phyloP scores from a whole-genome alignment of 1,140 invertebrate species.

The Bacillus rossius region DNA sequence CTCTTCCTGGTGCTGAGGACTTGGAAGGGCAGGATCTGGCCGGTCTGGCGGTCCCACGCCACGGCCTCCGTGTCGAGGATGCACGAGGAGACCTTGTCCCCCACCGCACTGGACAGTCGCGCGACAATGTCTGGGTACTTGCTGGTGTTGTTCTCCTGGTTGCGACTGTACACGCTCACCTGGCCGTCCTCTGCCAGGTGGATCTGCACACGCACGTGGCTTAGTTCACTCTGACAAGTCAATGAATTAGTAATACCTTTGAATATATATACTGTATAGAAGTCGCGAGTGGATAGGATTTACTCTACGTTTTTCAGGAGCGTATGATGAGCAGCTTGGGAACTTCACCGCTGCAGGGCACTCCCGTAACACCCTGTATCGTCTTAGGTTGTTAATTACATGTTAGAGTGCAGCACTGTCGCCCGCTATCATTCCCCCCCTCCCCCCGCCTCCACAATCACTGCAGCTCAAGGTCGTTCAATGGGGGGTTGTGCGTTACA shows the following conservation, averaged over 20 bases:
- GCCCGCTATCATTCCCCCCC: too few species aligned
- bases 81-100: slow-evolving; percentile 66
- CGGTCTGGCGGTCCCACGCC: slow-evolving; percentile 87
- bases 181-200: slow-evolving; percentile 63
- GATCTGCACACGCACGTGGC: slow-evolving; percentile 59
- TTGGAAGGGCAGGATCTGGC: slow-evolving; percentile 96
- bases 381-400: too few species aligned
- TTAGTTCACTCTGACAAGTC: slow-evolving; percentile 5
- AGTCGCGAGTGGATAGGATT: too few species aligned
- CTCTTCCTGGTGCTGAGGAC: slow-evolving; percentile 92
- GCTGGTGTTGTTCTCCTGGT: slow-evolving; percentile 96
- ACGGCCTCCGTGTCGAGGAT: slow-evolving; percentile 97
- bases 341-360: too few species aligned
- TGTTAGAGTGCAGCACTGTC: too few species aligned
- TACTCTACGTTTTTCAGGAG: too few species aligned
- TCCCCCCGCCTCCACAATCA: too few species aligned
- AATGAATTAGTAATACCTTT: slow-evolving; percentile 17
- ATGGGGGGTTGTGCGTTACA: too few species aligned
- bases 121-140: slow-evolving; percentile 97
- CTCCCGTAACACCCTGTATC: too few species aligned
- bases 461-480: too few species aligned
- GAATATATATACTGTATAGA: too few species aligned
- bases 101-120: slow-evolving; percentile 57
- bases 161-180: slow-evolving; percentile 87
- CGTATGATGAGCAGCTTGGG: too few species aligned